These are phyloP conservation scores for Triplophysa dalaica DNA, from an alignment of 2,113 vertebrate genomes.

Conservation along the genomic window DNA sequence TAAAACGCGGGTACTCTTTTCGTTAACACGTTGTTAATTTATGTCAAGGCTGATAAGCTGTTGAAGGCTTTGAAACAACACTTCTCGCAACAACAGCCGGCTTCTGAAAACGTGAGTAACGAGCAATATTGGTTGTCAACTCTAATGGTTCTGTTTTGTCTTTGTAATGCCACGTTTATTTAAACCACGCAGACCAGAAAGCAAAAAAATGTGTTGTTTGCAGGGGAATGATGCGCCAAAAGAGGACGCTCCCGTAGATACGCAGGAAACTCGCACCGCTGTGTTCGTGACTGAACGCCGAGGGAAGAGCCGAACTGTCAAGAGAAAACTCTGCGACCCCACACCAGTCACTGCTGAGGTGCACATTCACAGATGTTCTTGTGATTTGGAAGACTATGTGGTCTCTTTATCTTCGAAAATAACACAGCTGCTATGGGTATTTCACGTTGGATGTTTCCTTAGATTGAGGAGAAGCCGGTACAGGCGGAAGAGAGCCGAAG, in stretches of 20 bases:
- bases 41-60: conserved; percentile 81
- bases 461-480: conserved; percentile 43
- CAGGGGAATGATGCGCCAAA: conserved; percentile 38
- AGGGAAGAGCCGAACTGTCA: conserved; percentile 60
- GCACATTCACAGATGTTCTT: background rate
- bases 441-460: background rate
- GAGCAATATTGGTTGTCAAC: background rate
- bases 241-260: background rate
- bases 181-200: background rate
- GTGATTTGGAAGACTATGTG: background rate
- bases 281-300: conserved; percentile 71
- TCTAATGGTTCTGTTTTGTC: background rate
- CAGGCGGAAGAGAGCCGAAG: background rate
- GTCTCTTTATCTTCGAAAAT: too few species aligned
- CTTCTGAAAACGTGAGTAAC: conserved; percentile 43
- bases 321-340: conserved; percentile 57
- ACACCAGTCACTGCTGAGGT: conserved; percentile 54
- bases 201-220: background rate
- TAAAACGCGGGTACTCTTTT: too few species aligned
- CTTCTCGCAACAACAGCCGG: conserved; percentile 60
- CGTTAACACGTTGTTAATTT: background rate
- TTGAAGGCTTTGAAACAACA: conserved; percentile 79
- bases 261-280: background rate
- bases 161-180: background rate
- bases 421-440: background rate